Base-by-base conservation (phyloP, 1,140 invertebrate species). In the Probaryconus sp. region DNA sequence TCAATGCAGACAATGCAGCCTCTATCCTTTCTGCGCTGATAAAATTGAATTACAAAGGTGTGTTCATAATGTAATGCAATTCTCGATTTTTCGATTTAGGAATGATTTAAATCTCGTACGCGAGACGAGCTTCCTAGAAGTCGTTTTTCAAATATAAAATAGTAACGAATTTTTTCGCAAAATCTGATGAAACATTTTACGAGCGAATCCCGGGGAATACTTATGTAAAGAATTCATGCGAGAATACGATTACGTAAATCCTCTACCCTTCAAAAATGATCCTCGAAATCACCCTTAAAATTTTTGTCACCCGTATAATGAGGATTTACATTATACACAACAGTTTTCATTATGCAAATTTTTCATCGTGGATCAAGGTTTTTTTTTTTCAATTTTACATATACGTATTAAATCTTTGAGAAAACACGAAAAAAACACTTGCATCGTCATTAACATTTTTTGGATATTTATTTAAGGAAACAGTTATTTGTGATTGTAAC, bases 1-100 rank as follows among this genome's bases (percentile, higher is more conserved):
- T 71, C 67, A 61, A 56, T 56, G 50, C 58, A 51, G 58, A 58
- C 28, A 63, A 50, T 53, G 48, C 30, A 64, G 60, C 40, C 20
- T 63, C 61, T 58, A 33, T 58, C 37, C 28, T 48, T 48, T 71
- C 61, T 20, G 30, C 48, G 45, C 38, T 42, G 43, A 63, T 47
- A 28, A 48, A 63, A 70, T 70, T 70, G 30, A 53, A 55, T 70
- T 33, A 55, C 48, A 5, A 51, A 35, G 5, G 2, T 24, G n/a
- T n/a, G 20, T 35, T 63, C 51, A 56, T 50, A 56, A 58, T 31
- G 40, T 26, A 40, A 50, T 50, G 33, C 20, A 35, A 13, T 9
- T 28, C 30, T 4, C 37, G 28, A 45, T 43, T 64, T 64, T 64
- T 58, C 17, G 17, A 31, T 42, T 30, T 42, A 48, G 17, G 1